Evolutionary conservation across 2,113 vertebrate species (phyloP).

Genomic region (Otocyon megalotis): DNA sequence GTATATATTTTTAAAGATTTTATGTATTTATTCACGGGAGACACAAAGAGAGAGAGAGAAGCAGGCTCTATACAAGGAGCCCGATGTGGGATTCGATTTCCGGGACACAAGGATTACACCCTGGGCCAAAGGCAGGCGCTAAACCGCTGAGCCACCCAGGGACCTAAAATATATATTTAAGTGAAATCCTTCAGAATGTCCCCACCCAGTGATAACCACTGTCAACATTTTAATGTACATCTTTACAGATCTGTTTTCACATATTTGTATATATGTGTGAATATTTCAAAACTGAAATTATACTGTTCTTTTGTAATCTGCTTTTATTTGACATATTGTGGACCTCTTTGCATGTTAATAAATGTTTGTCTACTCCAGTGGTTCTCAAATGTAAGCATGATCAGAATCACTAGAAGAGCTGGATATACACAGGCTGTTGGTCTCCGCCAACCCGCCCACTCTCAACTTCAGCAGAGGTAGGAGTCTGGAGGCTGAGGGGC

Average conservation of each 20-base stretch:
- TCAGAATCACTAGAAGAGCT: neutral
- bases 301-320: neutral
- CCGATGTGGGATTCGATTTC: no score
- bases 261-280: neutral
- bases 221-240: neutral
- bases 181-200: neutral
- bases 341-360: neutral
- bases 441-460: neutral
- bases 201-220: neutral
- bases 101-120: no score
- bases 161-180: neutral
- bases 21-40: no score
- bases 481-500: fast-evolving
- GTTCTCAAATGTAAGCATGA: neutral
- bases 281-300: neutral
- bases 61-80: no score
- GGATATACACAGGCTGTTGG: neutral
- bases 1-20: no score
- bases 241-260: neutral
- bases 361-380: neutral
- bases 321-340: neutral
- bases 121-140: no score
- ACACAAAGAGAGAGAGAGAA: no score
- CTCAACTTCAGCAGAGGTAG: neutral
- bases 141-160: no score